Evolutionary conservation across 2,888 invertebrate species (phyloP), one percentile per base, ranked within the genome.

Genomic region (Ceriagrion tenellum): DNA sequence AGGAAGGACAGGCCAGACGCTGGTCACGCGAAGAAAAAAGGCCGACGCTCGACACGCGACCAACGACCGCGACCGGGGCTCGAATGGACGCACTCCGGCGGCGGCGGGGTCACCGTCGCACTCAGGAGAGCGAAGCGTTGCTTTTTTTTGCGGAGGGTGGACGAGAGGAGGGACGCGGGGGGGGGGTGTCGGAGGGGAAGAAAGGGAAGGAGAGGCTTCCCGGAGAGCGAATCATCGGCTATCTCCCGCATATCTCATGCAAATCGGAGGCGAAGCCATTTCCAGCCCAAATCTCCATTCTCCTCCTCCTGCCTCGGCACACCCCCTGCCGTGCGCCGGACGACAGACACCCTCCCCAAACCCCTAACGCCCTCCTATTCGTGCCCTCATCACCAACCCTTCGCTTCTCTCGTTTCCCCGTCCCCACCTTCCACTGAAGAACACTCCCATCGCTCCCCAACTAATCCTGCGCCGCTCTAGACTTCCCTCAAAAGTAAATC

Each of bases 161-260:
- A 59, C 59, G 12, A 2, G 20, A 20, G 12, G 59, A 16, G 59
- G 13, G 59, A 69, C 0, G 69, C n/a, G 23, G 23, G 8, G 8
- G 26, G 3, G n/a, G 26, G n/a, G 69, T n/a, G 8, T 3, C 63
- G 91, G 23, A 20, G 30, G 26, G 40, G 40, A 47, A 40, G n/a
- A 23, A 59, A 0, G 18, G 23, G 91, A 20, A 63, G 35, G 91
- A 4, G 91, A n/a, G 89, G 26, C 47, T 47, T 0, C 8, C 23
- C 0, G 55, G 89, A 12, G 55, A 10, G 89, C 18, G 63, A 91
- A 91, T 91, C 91, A 91, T 91, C 91, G 40, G 40, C 91, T 91
- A 91, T 91, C 91, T 59, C 35, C 8, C 23, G 91, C 59, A 63
- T 40, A 63, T 91, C 91, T 91, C 91, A 91, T 91, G 91, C 91